Conservation (phyloP, 1,140 invertebrate genomes). For the Drosophila lowei region DNA sequence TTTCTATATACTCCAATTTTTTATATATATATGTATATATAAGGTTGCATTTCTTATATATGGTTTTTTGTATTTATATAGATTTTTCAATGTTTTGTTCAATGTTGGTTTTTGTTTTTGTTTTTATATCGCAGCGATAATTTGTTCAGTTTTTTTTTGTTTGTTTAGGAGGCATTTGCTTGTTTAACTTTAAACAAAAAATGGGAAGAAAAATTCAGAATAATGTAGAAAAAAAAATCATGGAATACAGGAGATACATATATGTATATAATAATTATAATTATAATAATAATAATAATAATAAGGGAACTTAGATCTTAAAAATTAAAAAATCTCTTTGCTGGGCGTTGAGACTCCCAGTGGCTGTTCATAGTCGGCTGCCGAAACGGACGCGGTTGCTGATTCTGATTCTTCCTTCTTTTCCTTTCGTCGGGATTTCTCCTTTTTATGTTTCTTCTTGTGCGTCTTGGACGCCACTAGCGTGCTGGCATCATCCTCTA, state of each 20-base stretch:
- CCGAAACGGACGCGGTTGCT: constrained; percentile 18
- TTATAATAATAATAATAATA: constrained; percentile 31
- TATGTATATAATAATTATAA: constrained; percentile 16
- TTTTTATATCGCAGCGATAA: constrained; percentile 79
- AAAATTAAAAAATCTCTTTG: constrained; percentile 89
- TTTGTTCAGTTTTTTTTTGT: constrained; percentile 29
- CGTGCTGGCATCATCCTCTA: constrained; percentile 6
- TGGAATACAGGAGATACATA: constrained; percentile 13
- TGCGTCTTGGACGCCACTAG: constrained; percentile 53
- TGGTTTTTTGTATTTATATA: constrained; percentile 29
- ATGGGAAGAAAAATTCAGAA: constrained; percentile 24
- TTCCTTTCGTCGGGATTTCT: constrained; percentile 59
- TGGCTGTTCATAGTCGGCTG: constrained; percentile 89
- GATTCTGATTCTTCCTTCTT: constrained; percentile 25
- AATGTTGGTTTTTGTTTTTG: constrained; percentile 31
- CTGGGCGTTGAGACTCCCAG: constrained; percentile 95
- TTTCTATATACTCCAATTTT: constrained; percentile 1
- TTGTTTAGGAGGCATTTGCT: constrained; percentile 25
- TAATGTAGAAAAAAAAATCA: constrained; percentile 28
- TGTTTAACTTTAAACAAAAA: constrained; percentile 5
- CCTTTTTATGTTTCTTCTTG: constrained; percentile 78
- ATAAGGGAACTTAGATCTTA: constrained; percentile 43
- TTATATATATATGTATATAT: constrained; percentile 13
- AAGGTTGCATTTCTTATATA: background rate
- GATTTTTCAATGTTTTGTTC: constrained; percentile 58